Percentiles rank a stretch among this genome's conserved stretches.
These are phyloP conservation scores for Machimus rusticus DNA, from an alignment of 2,888 invertebrate genomes.

Conservation along the genomic window DNA sequence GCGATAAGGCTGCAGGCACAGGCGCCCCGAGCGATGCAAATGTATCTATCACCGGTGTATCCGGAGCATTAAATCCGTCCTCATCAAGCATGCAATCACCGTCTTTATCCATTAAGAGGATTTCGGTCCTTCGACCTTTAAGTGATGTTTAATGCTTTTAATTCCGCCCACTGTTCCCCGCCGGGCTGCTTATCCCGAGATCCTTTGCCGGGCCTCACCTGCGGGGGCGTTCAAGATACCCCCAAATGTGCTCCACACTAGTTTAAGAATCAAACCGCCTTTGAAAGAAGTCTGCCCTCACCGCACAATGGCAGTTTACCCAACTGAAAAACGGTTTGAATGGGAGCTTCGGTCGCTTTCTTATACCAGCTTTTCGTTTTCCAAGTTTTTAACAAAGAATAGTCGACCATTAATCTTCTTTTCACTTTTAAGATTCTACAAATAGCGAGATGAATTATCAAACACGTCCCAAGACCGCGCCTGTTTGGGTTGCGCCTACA, in stretches of 20 bases:
- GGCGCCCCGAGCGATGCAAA: not conserved
- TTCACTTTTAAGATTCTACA: slow-evolving; percentile 30
- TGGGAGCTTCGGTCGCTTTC: slow-evolving; percentile 2
- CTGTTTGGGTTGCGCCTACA: not conserved
- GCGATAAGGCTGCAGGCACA: not conserved
- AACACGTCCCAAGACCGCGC: not conserved
- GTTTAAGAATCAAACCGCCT: slow-evolving; percentile 22
- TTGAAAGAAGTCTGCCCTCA: not conserved
- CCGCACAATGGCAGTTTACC: slow-evolving; percentile 12
- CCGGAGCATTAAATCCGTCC: not conserved
- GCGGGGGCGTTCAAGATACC: not conserved
- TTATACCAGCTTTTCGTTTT: slow-evolving; percentile 29
- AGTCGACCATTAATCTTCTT: slow-evolving; percentile 34
- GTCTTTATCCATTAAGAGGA: not conserved
- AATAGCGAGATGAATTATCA: slow-evolving; percentile 28
- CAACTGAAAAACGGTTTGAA: slow-evolving; percentile 30
- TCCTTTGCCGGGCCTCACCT: not conserved
- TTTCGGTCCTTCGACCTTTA: not conserved
- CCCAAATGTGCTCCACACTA: not conserved
- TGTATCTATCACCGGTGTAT: not conserved
- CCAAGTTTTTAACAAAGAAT: slow-evolving; percentile 36
- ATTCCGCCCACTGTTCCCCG: not conserved
- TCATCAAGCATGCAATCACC: not conserved
- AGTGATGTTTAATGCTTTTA: slow-evolving; percentile 9
- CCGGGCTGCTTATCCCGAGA: not conserved